Base-by-base conservation (phyloP, 2,888 invertebrate species). In the Hydriomena furcata region DNA sequence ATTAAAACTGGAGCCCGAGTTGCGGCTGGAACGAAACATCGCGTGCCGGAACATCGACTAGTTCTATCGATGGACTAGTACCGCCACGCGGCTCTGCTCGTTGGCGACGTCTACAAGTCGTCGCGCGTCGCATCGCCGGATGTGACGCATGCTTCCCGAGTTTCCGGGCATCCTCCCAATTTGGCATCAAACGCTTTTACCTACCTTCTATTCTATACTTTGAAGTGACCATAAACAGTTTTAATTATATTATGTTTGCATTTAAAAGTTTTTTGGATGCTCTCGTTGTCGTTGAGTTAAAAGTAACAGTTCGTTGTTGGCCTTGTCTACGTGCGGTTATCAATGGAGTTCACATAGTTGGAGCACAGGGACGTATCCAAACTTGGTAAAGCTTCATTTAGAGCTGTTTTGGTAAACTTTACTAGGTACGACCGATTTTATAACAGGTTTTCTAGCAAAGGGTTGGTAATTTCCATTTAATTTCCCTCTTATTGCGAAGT, bases 1-100 rank as follows among this genome's bases (percentile, higher is more conserved):
- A 70, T 69, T 67, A 67, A 63, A 65, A 58, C 51, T 58, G 55
- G 40, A 49, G 35, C 27, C 10, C 21, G 21, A 30, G 56, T 45
- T 45, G 28, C 13, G 27, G 23, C 10, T 12, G 27, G 38, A 30
- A 40, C 31, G 45, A 37, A 35, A 32, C 41, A 35, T 56, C 55
- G 54, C 56, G 55, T 58, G 61, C 8, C 25, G 25, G 6, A 32
- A 17, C 17, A 17, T 17, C 4, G 13, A 30, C 30, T 11, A 12
- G 11, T 7, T 30, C 11, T 12, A 30, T 32, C 35, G 11, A 23
- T n/a, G 10, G 7, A 4, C 11, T 11, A 11, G 10, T 4, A n/a
- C 10, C 5, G n/a, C 28, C 36, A 35, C 31, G 30, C 10, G 17
- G 17, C 17, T 17, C 17, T 4, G 17, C 17, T 17, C 17, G 17